Percentiles rank a stretch among this genome's conserved stretches.
These are phyloP conservation scores for Heteromormyrus szaboi DNA, from an alignment of 2,797 vertebrate species.

Conservation along the genomic window DNA sequence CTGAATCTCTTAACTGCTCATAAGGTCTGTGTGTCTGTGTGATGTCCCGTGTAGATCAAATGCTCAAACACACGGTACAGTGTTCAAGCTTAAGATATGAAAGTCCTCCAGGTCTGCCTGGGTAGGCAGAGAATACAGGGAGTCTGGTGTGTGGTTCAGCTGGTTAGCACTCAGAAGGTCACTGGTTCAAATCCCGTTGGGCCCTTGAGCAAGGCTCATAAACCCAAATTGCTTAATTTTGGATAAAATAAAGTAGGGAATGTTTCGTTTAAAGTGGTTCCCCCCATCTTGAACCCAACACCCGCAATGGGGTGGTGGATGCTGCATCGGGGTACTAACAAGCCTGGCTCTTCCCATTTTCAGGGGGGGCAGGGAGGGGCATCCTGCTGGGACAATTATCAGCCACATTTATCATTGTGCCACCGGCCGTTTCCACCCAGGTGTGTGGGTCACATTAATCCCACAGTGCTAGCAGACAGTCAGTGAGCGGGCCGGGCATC, in stretches of 20 bases:
- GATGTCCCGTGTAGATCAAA: background rate
- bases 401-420: background rate
- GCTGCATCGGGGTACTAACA: background rate
- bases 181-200: background rate
- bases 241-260: background rate
- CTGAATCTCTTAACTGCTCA: background rate
- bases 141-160: background rate
- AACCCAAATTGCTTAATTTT: background rate
- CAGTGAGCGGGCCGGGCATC: background rate
- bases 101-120: background rate
- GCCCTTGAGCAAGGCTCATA: background rate
- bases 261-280: background rate
- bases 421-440: background rate
- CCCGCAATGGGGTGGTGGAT: background rate
- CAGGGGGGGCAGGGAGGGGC: background rate
- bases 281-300: background rate
- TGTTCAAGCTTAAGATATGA: background rate
- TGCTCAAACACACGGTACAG: background rate
- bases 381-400: conserved; percentile 14
- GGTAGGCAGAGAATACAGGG: background rate
- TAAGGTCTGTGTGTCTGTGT: background rate
- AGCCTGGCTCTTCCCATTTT: background rate
- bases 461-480: background rate
- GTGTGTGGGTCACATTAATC: conserved; percentile 12
- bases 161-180: background rate